Evolutionary conservation across 2,113 vertebrate genomes (phyloP).

Genomic region (Pipra filicauda): DNA sequence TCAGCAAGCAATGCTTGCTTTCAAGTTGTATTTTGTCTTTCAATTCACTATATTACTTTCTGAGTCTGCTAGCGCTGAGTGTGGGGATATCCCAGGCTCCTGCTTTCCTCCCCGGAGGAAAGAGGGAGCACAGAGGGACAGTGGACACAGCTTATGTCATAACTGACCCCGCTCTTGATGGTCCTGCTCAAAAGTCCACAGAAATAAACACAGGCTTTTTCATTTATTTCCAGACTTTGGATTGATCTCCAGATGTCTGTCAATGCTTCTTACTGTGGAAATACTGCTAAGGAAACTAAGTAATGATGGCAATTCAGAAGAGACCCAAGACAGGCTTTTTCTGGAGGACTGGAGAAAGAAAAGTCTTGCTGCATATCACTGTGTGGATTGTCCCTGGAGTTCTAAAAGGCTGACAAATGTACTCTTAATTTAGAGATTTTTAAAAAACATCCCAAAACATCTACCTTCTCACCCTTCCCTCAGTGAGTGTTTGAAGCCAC

Average conservation of each 20-base stretch:
- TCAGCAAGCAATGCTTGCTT: not conserved
- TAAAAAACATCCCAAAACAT: not conserved
- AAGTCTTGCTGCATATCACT: not conserved
- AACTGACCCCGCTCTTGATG: not conserved
- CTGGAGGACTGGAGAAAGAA: not conserved
- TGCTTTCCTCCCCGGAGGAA: not conserved
- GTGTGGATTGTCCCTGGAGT: not conserved
- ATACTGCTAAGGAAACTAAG: not conserved
- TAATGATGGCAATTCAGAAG: not conserved
- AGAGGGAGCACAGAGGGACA: not conserved
- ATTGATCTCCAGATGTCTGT: not conserved
- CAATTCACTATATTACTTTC: not conserved
- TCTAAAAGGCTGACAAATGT: not conserved
- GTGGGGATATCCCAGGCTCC: not conserved
- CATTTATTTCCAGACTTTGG: not conserved
- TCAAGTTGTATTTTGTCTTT: not conserved
- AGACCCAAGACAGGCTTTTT: not conserved
- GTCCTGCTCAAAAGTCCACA: not conserved
- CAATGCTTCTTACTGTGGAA: not conserved
- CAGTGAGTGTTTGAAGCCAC: not conserved
- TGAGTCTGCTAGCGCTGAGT: not conserved
- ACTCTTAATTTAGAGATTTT: not conserved
- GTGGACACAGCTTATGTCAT: not conserved
- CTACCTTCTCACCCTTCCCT: not conserved
- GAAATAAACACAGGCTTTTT: not conserved